These are phyloP conservation scores for Linnaemya tessellans DNA, from an alignment of 2,888 invertebrate species.

Conservation along the genomic window DNA sequence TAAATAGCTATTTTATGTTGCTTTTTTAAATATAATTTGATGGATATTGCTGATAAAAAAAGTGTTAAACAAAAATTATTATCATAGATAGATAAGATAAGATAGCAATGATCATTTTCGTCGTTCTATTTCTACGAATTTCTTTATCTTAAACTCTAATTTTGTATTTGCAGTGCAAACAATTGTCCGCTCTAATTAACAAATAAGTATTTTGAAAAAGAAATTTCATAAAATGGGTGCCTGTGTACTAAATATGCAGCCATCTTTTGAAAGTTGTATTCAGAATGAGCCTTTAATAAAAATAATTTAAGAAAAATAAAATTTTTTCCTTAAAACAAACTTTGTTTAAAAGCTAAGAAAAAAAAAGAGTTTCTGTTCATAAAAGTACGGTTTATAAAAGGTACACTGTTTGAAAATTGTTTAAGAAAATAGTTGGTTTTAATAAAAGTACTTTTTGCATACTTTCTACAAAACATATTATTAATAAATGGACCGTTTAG, in stretches of 20 bases:
- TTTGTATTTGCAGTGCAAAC: slow-evolving; percentile 6
- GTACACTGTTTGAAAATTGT: too few species aligned
- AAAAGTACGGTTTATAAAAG: too few species aligned
- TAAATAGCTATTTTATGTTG: slow-evolving; percentile 34
- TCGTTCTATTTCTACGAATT: slow-evolving; percentile 16
- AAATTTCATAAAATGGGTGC: neutral
- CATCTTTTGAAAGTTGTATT: too few species aligned
- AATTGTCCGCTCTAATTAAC: slow-evolving; percentile 9
- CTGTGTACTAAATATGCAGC: too few species aligned
- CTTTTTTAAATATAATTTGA: slow-evolving; percentile 50
- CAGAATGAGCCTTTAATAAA: too few species aligned
- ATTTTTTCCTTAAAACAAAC: too few species aligned
- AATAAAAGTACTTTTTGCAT: too few species aligned
- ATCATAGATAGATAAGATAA: slow-evolving; percentile 58
- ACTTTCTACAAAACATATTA: neutral
- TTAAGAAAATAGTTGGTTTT: too few species aligned
- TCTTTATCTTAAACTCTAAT: slow-evolving; percentile 5
- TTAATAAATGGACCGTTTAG: neutral
- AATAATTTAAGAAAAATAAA: too few species aligned
- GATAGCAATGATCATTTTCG: slow-evolving; percentile 47
- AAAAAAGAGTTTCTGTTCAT: too few species aligned
- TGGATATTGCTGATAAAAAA: slow-evolving; percentile 53
- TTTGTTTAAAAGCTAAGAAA: too few species aligned
- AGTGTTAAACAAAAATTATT: slow-evolving; percentile 59
- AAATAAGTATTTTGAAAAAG: neutral